Conservation (phyloP, 2,113 vertebrate species). For the Malurus elegans region DNA sequence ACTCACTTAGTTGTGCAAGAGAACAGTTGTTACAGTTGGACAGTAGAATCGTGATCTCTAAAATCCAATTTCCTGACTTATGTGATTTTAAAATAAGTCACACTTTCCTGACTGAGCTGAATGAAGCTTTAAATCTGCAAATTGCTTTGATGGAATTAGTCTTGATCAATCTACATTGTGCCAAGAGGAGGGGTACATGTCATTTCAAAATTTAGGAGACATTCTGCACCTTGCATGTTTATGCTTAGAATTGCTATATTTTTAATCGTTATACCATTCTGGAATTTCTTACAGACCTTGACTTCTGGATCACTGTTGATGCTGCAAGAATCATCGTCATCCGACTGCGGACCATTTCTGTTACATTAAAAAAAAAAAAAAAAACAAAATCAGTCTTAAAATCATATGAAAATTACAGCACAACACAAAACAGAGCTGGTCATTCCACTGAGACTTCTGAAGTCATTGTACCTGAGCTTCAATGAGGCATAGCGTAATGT, state of each 20-base stretch:
- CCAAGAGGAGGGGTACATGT: neutral
- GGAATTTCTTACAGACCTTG: slow-evolving; percentile 80
- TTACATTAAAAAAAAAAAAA: neutral
- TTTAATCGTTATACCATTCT: neutral
- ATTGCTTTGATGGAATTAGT: neutral
- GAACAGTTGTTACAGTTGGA: neutral
- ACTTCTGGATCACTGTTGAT: slow-evolving; percentile 88
- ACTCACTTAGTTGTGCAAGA: neutral
- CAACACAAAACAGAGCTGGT: neutral
- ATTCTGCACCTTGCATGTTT: neutral
- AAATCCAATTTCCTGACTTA: neutral
- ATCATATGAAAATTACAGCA: neutral
- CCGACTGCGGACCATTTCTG: slow-evolving; percentile 84
- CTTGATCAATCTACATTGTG: neutral
- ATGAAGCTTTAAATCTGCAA: neutral
- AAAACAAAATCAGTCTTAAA: neutral
- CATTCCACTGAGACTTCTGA: neutral
- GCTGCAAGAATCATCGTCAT: slow-evolving; percentile 89
- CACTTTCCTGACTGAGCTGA: neutral
- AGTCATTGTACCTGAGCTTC: slow-evolving; percentile 85
- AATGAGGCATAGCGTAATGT: slow-evolving; percentile 92
- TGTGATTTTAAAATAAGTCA: neutral
- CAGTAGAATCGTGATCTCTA: neutral
- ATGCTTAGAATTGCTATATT: neutral
- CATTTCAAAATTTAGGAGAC: neutral